Evolutionary conservation across 2,888 invertebrate species (phyloP).

Genomic region (Leptothorax acervorum): DNA sequence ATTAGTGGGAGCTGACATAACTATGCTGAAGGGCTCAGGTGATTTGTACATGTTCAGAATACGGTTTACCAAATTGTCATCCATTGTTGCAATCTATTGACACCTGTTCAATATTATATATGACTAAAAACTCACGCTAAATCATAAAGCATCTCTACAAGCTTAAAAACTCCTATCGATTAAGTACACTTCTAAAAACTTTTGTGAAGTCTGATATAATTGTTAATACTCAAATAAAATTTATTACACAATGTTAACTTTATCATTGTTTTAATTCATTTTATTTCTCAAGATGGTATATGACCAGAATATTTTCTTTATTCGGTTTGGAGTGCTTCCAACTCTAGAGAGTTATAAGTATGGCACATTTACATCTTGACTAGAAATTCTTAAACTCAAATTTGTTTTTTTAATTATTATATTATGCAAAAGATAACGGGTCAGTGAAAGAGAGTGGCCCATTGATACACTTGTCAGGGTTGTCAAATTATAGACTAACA

Average conservation of each 20-base stretch:
- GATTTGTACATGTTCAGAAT: slow-evolving; percentile 65
- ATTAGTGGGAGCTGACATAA: slow-evolving; percentile 43
- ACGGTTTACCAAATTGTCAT: slow-evolving; percentile 33
- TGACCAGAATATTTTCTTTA: background rate
- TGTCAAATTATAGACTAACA: background rate
- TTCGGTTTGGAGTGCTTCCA: background rate
- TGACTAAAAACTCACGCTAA: background rate
- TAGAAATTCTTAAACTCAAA: background rate
- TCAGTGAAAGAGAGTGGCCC: no score
- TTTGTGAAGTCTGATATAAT: background rate
- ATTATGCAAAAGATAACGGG: no score
- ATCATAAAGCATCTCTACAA: background rate
- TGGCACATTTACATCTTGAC: background rate
- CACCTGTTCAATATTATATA: slow-evolving; percentile 2
- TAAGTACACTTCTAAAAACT: background rate
- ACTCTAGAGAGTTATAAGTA: background rate
- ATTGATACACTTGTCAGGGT: no score
- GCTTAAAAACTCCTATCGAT: background rate
- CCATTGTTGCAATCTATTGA: slow-evolving; percentile 66
- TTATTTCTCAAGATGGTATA: background rate
- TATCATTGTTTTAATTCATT: background rate
- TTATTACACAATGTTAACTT: background rate
- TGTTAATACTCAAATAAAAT: background rate
- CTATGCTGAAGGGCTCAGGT: slow-evolving; percentile 48
- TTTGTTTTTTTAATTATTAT: background rate